A percentile compares a stretch with the other conserved stretches of the same genome.
phyloP scores from a whole-genome alignment of 2,113 vertebrate genomes.

The Globicephala melas region DNA sequence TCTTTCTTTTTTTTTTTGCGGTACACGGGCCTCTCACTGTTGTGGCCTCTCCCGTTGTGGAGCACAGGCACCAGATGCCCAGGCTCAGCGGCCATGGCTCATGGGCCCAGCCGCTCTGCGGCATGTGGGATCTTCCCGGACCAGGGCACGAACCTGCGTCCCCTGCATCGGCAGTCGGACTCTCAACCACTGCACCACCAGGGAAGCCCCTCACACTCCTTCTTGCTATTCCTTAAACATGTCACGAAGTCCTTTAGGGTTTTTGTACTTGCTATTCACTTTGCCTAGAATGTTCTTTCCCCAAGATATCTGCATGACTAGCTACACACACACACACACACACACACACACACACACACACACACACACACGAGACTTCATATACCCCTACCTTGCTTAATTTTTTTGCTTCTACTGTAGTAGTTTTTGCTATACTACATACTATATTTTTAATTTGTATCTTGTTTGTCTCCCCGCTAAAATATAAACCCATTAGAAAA shows the following conservation, averaged over 20 bases:
- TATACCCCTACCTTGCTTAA: not conserved
- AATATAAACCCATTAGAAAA: not conserved
- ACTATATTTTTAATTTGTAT: not conserved
- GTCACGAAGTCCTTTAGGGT: not conserved
- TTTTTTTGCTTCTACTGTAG: not conserved
- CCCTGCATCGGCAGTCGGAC: no score
- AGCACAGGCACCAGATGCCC: no score
- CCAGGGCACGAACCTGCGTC: no score
- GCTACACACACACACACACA: not conserved
- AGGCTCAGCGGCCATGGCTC: no score
- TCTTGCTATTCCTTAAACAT: not conserved
- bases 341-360: not conserved
- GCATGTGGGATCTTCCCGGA: no score
- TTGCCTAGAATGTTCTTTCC: not conserved
- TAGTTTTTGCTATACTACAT: not conserved
- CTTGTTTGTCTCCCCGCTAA: not conserved
- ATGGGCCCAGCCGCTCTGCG: no score
- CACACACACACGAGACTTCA: not conserved
- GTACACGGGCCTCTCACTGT: no score
- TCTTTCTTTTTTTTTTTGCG: no score
- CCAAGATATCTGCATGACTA: not conserved
- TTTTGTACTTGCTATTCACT: not conserved
- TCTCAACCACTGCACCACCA: no score
- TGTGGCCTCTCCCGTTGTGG: no score
- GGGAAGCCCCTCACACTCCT: not conserved